These are phyloP conservation scores for Prorops nasuta DNA, from an alignment of 1,140 invertebrate species.

Conservation along the genomic window DNA sequence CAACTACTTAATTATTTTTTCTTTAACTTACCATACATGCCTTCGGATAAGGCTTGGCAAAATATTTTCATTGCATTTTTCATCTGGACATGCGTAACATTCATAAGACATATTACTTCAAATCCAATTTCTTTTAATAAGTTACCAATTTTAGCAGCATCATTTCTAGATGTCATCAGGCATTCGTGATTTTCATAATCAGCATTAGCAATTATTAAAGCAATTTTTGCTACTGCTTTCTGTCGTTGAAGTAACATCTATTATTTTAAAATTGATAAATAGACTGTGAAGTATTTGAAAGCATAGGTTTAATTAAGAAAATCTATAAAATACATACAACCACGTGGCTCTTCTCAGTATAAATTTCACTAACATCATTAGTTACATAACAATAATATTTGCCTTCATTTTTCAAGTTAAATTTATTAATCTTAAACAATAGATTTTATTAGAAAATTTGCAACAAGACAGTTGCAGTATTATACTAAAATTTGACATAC, in stretches of 20 bases:
- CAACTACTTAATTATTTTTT: constrained; percentile 1
- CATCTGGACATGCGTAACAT: constrained; percentile 42
- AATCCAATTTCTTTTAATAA: constrained; percentile 45
- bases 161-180: constrained; percentile 40
- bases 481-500: constrained; percentile 14
- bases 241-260: constrained; percentile 32
- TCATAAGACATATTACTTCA: constrained; percentile 39
- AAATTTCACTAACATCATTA: constrained; percentile 33
- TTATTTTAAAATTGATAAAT: constrained; percentile 5
- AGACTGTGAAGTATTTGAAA: background rate
- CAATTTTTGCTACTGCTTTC: constrained; percentile 44
- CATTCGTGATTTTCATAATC: constrained; percentile 35
- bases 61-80: constrained; percentile 41
- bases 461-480: background rate
- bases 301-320: constrained; percentile 1
- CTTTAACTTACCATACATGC: constrained; percentile 39
- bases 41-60: constrained; percentile 31
- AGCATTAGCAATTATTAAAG: constrained; percentile 46
- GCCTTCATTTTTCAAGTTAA: constrained; percentile 32
- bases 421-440: constrained; percentile 34
- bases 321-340: constrained; percentile 23
- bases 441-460: background rate
- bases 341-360: constrained; percentile 27
- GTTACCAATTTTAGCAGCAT: constrained; percentile 38
- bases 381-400: constrained; percentile 39